Percentiles rank a stretch among this genome's conserved stretches.
Conservation (phyloP, 2,797 vertebrate species). For the Centropyge bicolor region DNA sequence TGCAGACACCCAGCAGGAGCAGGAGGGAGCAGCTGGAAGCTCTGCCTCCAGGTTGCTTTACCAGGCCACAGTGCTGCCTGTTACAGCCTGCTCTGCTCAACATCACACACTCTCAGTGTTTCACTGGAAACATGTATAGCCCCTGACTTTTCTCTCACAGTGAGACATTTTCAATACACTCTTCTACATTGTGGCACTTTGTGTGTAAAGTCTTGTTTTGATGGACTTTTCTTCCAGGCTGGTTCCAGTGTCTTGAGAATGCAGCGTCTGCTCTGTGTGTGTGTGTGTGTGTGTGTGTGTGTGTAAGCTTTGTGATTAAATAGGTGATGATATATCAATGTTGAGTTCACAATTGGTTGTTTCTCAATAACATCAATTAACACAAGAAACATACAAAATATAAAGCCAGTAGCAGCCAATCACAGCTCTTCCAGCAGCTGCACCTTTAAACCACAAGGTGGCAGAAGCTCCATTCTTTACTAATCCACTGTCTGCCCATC, state of each 20-base stretch:
- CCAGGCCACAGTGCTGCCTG: not conserved
- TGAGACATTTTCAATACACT: not conserved
- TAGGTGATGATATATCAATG: not conserved
- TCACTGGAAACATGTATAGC: not conserved
- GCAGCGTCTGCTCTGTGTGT: not conserved
- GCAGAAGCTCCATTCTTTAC: constrained; percentile 28
- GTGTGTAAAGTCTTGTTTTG: not conserved
- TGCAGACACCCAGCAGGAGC: not conserved
- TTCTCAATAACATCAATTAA: not conserved
- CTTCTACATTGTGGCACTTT: not conserved
- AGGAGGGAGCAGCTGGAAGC: not conserved
- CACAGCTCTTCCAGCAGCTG: not conserved
- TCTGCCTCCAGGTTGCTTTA: not conserved
- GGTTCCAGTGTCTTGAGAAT: not conserved
- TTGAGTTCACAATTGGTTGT: not conserved
- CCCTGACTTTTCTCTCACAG: too few relatives aligned
- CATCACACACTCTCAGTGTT: not conserved
- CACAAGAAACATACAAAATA: not conserved
- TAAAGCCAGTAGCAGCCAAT: not conserved
- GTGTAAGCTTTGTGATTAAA: too few relatives aligned
- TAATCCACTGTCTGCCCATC: too few relatives aligned
- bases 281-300: not conserved
- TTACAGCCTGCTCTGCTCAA: not conserved
- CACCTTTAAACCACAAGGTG: constrained; percentile 58
- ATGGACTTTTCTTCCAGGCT: not conserved